Evolutionary conservation across 2,888 invertebrate species (phyloP).

Genomic region (Stegophylla sp.): DNA sequence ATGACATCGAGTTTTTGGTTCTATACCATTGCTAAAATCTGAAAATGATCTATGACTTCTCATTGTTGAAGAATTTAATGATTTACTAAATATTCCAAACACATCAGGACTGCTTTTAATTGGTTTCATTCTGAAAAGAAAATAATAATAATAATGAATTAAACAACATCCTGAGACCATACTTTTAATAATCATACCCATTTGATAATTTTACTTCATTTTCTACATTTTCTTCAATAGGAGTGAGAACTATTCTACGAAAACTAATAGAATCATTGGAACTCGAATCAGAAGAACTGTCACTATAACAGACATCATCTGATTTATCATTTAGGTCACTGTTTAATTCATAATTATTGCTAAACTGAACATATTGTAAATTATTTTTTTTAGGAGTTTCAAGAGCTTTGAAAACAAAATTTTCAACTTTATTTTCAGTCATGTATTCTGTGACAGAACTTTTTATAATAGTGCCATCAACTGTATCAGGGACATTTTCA

Average conservation of each 20-base stretch:
- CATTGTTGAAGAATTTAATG: conserved; percentile 26
- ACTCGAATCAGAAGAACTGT: conserved; percentile 32
- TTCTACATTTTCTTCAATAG: conserved; percentile 38
- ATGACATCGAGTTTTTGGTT: conserved; percentile 51
- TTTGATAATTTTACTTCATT: conserved; percentile 42
- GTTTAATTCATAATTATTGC: conserved; percentile 12
- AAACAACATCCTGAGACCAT: neutral
- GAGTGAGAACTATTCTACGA: conserved; percentile 35
- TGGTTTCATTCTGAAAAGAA: conserved; percentile 50
- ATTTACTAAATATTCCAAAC: conserved; percentile 34
- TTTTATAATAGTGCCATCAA: conserved; percentile 8
- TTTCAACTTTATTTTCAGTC: conserved; percentile 3
- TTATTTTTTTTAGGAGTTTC: conserved; percentile 17
- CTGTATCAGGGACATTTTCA: conserved; percentile 29
- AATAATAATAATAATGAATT: neutral
- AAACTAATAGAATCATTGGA: conserved; percentile 41
- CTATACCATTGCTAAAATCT: conserved; percentile 43
- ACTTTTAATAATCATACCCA: conserved; percentile 30
- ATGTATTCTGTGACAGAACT: conserved; percentile 1
- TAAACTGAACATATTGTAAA: conserved; percentile 42
- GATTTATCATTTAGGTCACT: conserved; percentile 14
- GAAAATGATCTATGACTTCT: conserved; percentile 57
- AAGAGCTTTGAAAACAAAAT: neutral
- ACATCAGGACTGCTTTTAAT: conserved; percentile 58
- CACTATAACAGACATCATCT: conserved; percentile 6